These are phyloP conservation scores for Akabosia matsudoensis DNA, from an alignment of 1,140 invertebrate species.

Conservation along the genomic window DNA sequence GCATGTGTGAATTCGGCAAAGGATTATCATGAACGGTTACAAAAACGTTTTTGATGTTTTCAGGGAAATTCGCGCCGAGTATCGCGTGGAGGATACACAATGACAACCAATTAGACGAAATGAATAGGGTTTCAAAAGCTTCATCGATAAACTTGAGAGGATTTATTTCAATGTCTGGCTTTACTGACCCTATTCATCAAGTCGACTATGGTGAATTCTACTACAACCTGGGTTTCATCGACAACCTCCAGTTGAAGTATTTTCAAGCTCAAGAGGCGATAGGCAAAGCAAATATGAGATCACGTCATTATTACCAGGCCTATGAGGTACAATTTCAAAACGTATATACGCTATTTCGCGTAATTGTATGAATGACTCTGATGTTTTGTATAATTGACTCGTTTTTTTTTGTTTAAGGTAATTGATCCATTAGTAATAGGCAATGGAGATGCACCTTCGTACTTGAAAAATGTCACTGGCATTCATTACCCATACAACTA, in stretches of 20 bases:
- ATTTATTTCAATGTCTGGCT: neutral
- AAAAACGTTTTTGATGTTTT: neutral
- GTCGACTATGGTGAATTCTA: constrained; percentile 23
- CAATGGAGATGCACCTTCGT: neutral
- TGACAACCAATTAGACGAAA: neutral
- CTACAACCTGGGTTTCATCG: constrained; percentile 7
- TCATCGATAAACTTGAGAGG: constrained; percentile 4
- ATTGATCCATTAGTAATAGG: constrained; percentile 2
- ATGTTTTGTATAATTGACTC: too few species aligned
- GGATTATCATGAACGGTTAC: neutral
- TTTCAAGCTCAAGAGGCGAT: neutral
- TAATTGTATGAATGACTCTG: too few species aligned
- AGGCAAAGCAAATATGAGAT: neutral
- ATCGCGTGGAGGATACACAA: constrained; percentile 7
- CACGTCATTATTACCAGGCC: neutral
- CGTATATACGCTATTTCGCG: neutral
- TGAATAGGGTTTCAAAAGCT: neutral
- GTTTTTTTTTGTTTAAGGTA: neutral
- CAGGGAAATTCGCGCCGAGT: neutral
- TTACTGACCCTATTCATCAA: constrained; percentile 1
- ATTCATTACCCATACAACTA: neutral
- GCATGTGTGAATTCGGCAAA: neutral
- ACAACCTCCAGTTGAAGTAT: neutral
- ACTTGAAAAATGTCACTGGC: constrained; percentile 10
- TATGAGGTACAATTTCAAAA: neutral